Evolutionary conservation across 2,888 invertebrate genomes (phyloP), one percentile per base, ranked within the genome.

Genomic region (Lasioglossum morio): DNA sequence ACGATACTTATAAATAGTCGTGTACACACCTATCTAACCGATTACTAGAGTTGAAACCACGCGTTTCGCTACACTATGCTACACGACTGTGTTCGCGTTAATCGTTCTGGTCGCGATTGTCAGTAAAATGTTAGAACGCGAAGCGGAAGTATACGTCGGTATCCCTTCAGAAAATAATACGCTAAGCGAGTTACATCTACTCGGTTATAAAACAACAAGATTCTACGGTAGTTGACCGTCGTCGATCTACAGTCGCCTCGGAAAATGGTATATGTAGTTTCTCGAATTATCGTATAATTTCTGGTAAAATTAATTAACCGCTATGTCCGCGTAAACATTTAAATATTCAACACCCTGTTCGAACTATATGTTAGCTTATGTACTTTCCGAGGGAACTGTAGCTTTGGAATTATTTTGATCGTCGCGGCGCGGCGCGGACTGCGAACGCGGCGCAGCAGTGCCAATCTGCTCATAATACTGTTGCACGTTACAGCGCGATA

Each of bases 391-490:
- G 57, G 12, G 12, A n/a, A n/a, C 23, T n/a, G 57, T n/a, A n/a
- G 57, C n/a, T 60, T 60, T 72, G 79, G 69, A 83, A 79, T 77
- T 76, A 72, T 73, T 60, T 69, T 27, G 16, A 40, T 14, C 60
- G 4, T 16, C 46, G 46, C 46, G 46, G 46, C 16, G 46, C 16
- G n/a, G 19, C 37, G 57, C 46, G 48, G 46, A 34, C 34, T 8
- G 40, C 40, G 40, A 4, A 4, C 46, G 46, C 16, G n/a, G 30
- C 37, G 60, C 46, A 40, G 57, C 75, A 66, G 14, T 77, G 46
- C 66, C 69, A 73, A 78, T 76, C 66, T 46, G 46, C 46, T 69
- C 40, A 53, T 86, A 86, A 86, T 86, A 86, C 85, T 86, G 86
- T 76, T 78, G n/a, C 37, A 72, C 60, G 34, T 72, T n/a, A 16